These are phyloP conservation scores for Axis porcinus DNA, from an alignment of 2,113 vertebrate species.

Conservation along the genomic window DNA sequence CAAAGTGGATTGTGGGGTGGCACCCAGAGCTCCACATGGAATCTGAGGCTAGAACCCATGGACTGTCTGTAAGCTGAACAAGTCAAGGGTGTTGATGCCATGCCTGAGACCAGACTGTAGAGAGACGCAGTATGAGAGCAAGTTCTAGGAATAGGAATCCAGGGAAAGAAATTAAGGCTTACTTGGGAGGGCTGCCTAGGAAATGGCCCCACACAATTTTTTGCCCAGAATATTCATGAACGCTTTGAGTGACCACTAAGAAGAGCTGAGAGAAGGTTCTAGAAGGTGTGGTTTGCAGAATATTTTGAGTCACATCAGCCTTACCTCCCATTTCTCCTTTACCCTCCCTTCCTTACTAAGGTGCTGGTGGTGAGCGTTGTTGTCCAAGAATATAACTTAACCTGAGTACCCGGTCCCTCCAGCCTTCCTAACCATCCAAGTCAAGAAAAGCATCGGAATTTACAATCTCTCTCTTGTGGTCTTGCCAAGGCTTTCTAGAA, in stretches of 20 bases:
- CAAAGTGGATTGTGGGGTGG: neutral
- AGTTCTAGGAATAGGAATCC: neutral
- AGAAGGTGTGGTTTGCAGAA: neutral
- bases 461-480: neutral
- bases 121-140: neutral
- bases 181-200: neutral
- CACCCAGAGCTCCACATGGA: neutral
- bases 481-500: constrained; percentile 38
- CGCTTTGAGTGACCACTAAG: neutral
- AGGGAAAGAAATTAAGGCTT: neutral
- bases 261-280: neutral
- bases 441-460: constrained; percentile 25
- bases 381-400: neutral
- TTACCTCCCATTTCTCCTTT: neutral
- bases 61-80: neutral
- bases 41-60: neutral
- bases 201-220: neutral
- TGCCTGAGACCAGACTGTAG: neutral
- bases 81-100: neutral
- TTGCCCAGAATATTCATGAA: neutral
- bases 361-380: neutral
- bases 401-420: neutral
- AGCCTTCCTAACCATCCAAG: neutral
- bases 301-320: neutral
- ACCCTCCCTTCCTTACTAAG: neutral